Evolutionary conservation across 2,113 vertebrate species (phyloP), one percentile per base, ranked within the genome.

Genomic region (Puffinus mauretanicus): DNA sequence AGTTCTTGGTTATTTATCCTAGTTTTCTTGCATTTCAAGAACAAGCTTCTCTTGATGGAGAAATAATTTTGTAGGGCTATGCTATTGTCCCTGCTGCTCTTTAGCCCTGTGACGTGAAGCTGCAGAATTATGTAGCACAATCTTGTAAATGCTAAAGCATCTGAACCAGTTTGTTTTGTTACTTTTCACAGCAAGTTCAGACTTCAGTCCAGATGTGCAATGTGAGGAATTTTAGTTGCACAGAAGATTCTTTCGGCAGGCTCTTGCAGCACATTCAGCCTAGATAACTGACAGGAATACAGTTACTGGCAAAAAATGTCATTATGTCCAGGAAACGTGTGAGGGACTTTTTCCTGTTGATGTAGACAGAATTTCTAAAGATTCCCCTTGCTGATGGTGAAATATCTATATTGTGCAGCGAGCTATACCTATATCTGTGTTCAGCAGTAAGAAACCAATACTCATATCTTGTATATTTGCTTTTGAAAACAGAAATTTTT

Each of bases 401-500:
- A 95, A 84, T 92, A 86, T 36, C 90, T 85, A 72, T 88, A 77
- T 86, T 77, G 61, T 82, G 38, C 44, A 46, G 72, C 67, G 88
- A 62, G 61, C 54, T 75, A 17, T 80, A 34, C 52, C 71, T 75
- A 81, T 26, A 42, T 16, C 79, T 91, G 62, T 75, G 57, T 67
- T 91, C 70, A 66, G 60, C 70, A 90, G 67, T 88, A 79, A 75
- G 83, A 90, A 95, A 80, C 25, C 47, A 78, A 32, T 69, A 49
- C 61, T 95, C 38, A 60, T 61, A 42, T 75, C 54, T 95, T 90
- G 72, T 77, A 69, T 86, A 90, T 96, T 97, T 92, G 58, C 88
- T 86, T 92, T 82, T 67, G 89, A 95, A 94, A 95, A 86, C 7
- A 62, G 87, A 96, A 86, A 82, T 94, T 97, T 73, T 94, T 95